These are phyloP conservation scores for Rutilus rutilus DNA, from an alignment of 2,113 vertebrate species.

Conservation along the genomic window DNA sequence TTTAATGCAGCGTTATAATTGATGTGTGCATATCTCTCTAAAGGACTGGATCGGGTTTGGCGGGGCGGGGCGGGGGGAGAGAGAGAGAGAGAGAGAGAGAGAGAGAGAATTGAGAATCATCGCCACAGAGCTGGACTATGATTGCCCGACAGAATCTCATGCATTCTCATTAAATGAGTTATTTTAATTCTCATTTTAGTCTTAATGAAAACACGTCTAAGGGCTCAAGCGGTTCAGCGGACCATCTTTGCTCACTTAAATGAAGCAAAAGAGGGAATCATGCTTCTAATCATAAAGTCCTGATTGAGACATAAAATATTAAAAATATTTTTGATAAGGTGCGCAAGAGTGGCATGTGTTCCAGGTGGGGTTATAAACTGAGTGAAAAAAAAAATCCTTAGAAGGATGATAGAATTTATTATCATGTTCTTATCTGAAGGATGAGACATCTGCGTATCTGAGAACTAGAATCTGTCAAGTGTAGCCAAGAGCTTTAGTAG, in stretches of 20 bases:
- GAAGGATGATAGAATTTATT: neutral
- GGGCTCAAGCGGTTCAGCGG: constrained; percentile 8
- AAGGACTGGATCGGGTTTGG: constrained; percentile 58
- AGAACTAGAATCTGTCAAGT: neutral
- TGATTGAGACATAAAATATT: constrained; percentile 41
- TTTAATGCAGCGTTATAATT: constrained; percentile 64
- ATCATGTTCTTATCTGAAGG: neutral
- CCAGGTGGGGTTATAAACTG: too few relatives aligned
- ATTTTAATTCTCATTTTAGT: constrained; percentile 36
- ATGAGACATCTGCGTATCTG: neutral
- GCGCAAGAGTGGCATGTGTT: neutral
- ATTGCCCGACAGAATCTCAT: neutral
- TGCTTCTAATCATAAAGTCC: constrained; percentile 11
- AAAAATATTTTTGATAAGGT: constrained; percentile 17
- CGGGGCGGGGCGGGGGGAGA: neutral
- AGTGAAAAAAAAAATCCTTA: neutral
- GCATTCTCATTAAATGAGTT: constrained; percentile 18
- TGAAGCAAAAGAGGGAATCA: constrained; percentile 12
- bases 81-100: neutral
- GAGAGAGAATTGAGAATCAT: neutral
- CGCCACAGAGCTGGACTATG: neutral
- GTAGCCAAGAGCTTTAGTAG: neutral
- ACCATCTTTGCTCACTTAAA: constrained; percentile 22
- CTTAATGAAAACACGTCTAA: constrained; percentile 33
- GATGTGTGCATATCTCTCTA: constrained; percentile 65